Evolutionary conservation across 2,888 invertebrate species (phyloP), one percentile per base, ranked within the genome.

Genomic region (Cantharis flavilabris): DNA sequence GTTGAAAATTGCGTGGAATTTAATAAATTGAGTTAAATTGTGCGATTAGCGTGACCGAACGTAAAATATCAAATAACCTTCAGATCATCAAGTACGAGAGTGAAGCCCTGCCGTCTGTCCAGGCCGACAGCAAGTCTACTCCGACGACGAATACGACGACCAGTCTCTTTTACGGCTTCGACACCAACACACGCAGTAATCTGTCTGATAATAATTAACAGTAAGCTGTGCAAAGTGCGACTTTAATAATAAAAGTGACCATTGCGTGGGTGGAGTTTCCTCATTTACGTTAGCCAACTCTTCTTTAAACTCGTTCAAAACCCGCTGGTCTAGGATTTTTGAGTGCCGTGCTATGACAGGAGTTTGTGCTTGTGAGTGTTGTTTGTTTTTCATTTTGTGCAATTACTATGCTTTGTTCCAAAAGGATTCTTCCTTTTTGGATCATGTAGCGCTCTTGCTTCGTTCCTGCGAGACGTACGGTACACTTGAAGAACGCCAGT

Each of bases 221-320:
- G 80, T 81, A 79, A 77, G 81, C 80, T 79, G 83, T 82, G 83
- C 81, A 81, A 83, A 83, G 80, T 81, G 83, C 83, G 82, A 82
- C 81, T 83, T 83, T 83, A 83, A 83, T 82, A 83, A 84, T 82
- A 84, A 84, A 83, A 83, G 81, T 83, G 83, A 84, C 80, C 79
- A 83, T 81, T 78, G 84, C 83, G 86, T 86, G 84, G 86, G 83
- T 83, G 85, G 82, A 82, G 83, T 86, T 86, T 86, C 86, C 86
- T 86, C 85, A 86, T 86, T 86, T 86, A 85, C 86, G 84, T 82
- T 78, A 82, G 81, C 82, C 82, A 79, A 81, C 82, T 80, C 81
- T 81, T 80, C 80, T 72, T 71, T 73, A 69, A 72, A 72, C 75
- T 72, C 70, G 75, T 74, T 77, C 78, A 71, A 67, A 78, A 78